Evolutionary conservation across 2,797 vertebrate genomes (phyloP).

Genomic region (Thalassophryne amazonica): DNA sequence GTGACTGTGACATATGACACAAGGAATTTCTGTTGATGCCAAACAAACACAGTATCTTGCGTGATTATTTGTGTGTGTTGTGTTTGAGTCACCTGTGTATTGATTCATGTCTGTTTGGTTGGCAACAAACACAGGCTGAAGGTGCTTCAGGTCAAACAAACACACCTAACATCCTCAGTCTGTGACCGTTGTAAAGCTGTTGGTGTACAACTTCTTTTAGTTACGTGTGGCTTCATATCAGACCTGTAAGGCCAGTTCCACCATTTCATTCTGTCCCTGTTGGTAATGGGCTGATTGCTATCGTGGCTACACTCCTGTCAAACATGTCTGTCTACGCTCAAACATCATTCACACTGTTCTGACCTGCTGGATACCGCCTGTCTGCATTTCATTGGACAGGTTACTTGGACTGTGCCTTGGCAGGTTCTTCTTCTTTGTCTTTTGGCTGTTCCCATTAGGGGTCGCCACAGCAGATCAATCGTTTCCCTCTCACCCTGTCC

Average conservation of each 20-base stretch:
- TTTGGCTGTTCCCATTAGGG: no score
- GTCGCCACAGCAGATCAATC: no score
- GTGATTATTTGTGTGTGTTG: neutral
- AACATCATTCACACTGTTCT: no score
- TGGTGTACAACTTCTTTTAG: slow-evolving; percentile 24
- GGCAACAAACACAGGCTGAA: neutral
- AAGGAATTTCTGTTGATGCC: neutral
- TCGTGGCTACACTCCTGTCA: neutral
- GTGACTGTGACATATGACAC: no score
- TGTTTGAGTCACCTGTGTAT: neutral
- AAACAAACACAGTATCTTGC: neutral
- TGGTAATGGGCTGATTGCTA: slow-evolving; percentile 7
- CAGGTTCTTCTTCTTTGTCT: no score
- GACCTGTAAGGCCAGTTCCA: slow-evolving; percentile 43
- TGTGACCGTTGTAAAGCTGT: slow-evolving; percentile 20
- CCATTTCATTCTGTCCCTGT: neutral
- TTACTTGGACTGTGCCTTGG: no score
- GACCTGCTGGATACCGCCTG: no score
- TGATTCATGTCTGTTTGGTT: neutral
- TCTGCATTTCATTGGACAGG: no score
- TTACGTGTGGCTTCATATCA: slow-evolving; percentile 2
- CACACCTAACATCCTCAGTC: neutral
- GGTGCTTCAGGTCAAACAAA: neutral
- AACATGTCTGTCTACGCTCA: neutral
- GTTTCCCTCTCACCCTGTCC: no score